Percentiles rank a stretch among this genome's conserved stretches.
Evolutionary conservation across 2,888 invertebrate species (phyloP).

Genomic region (Drosophila nr. fundita): DNA sequence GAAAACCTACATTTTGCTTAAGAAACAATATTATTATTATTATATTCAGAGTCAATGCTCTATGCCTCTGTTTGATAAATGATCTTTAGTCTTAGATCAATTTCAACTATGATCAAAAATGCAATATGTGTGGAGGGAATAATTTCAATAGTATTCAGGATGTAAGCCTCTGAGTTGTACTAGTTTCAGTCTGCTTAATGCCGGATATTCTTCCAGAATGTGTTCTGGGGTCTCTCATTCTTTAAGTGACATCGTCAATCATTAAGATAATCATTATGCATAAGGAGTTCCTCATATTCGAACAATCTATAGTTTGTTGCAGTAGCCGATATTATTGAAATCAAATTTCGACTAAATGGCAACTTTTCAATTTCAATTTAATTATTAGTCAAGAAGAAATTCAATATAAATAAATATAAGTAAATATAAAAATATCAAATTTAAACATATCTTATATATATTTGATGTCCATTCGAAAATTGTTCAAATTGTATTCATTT

Average conservation of each 20-base stretch:
- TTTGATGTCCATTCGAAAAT: not conserved
- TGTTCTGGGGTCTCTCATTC: not conserved
- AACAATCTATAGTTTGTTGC: not conserved
- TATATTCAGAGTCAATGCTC: not conserved
- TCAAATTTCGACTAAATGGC: not conserved
- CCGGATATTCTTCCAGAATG: not conserved
- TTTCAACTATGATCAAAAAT: no score
- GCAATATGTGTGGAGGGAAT: not conserved
- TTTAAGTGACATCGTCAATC: not conserved
- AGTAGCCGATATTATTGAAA: no score
- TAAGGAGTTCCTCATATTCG: not conserved
- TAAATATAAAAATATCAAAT: not conserved
- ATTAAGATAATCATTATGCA: not conserved
- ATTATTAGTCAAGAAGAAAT: not conserved
- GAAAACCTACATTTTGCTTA: not conserved
- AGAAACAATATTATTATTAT: not conserved
- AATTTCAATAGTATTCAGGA: not conserved
- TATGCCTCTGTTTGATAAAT: not conserved
- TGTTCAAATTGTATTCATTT: slow-evolving; percentile 16
- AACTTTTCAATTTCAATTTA: not conserved
- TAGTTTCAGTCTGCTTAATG: not conserved
- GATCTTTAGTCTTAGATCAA: not conserved
- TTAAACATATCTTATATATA: not conserved
- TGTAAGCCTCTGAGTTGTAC: not conserved
- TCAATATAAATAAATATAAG: not conserved